These are phyloP conservation scores for Marcusenius ussheri DNA, from an alignment of 2,113 vertebrate genomes.

Conservation along the genomic window DNA sequence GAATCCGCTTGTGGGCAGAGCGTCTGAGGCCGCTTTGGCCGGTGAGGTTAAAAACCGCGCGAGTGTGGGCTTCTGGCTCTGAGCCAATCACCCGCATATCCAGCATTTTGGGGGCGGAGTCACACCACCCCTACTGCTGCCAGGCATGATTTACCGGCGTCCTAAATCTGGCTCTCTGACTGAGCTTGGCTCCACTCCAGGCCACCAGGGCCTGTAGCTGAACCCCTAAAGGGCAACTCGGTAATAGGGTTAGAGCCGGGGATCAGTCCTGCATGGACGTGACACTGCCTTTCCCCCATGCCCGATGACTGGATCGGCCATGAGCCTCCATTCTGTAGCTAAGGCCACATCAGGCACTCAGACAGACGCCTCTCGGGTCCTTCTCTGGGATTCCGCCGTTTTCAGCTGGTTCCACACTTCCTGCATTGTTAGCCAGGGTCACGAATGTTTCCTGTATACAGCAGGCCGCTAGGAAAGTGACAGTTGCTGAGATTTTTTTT, in stretches of 20 bases:
- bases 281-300: neutral
- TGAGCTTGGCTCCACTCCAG: neutral
- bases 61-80: neutral
- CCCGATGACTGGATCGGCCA: neutral
- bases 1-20: neutral
- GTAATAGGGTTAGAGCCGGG: conserved; percentile 11
- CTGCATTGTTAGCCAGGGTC: neutral
- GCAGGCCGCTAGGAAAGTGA: neutral
- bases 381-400: neutral
- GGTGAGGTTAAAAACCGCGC: neutral
- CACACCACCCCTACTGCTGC: neutral
- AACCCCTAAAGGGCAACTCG: neutral
- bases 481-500: neutral
- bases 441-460: neutral
- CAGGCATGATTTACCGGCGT: neutral
- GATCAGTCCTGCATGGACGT: neutral
- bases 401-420: neutral
- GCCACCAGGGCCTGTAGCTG: neutral
- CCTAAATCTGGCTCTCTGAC: neutral
- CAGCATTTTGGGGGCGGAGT: neutral
- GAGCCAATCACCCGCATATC: neutral
- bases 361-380: neutral
- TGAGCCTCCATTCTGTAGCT: conserved; percentile 3
- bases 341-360: neutral
- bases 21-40: neutral